These are phyloP conservation scores for Oxyura jamaicensis DNA, from an alignment of 2,113 vertebrate species.

Conservation along the genomic window DNA sequence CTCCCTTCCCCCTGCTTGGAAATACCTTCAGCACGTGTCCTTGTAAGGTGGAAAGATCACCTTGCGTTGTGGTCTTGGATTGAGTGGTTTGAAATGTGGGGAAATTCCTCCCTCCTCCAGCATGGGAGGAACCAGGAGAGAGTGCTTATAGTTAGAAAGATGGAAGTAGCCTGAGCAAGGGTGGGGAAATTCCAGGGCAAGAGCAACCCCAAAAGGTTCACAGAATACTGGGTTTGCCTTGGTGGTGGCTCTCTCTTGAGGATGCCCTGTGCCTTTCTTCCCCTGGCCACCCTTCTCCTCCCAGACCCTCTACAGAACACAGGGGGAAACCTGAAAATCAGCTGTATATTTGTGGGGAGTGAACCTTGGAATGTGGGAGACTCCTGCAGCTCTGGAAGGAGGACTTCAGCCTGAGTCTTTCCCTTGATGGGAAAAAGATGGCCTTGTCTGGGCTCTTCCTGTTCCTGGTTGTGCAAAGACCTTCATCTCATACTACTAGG, in stretches of 20 bases:
- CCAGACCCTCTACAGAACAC: too few species aligned
- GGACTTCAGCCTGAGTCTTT: neutral
- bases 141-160: neutral
- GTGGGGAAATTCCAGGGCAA: neutral
- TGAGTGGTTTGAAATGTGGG: neutral
- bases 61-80: neutral
- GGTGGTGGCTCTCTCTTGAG: neutral
- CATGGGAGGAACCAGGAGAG: neutral
- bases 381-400: neutral
- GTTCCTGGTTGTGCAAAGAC: neutral
- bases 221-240: neutral
- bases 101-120: neutral
- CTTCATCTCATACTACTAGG: neutral
- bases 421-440: neutral
- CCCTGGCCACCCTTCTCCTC: neutral
- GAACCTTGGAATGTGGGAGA: neutral
- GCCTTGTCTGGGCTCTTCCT: neutral
- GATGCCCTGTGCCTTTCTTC: neutral
- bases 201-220: accelerated
- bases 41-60: neutral
- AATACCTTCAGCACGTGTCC: neutral
- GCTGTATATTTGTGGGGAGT: neutral
- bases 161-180: neutral
- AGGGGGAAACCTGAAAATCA: neutral
- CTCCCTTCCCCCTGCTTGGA: neutral